Evolutionary conservation across 2,888 invertebrate species (phyloP), one percentile per base, ranked within the genome.

Genomic region (Phengaris alcon): DNA sequence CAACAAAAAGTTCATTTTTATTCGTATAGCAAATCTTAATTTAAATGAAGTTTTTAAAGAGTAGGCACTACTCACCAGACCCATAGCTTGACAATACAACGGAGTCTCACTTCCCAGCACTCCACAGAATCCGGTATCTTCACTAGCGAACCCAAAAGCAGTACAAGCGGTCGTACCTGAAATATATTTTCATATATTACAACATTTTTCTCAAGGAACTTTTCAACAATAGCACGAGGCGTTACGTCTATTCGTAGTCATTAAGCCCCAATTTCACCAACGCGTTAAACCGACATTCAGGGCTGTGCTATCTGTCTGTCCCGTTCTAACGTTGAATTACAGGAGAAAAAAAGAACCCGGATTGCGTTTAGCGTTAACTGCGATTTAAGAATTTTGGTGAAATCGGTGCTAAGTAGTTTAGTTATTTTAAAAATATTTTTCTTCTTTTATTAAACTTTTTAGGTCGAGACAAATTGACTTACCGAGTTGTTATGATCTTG

Each of bases 101-200:
- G 95, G 0, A 99, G 92, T 83, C 99, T 96, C 78, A 97, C 96
- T 86, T 99, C 99, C 99, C 99, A 99, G 85, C 98, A 98, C 5
- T 97, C 96, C 0, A 93, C 89, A 0, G 91, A 93, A 87, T 99
- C 99, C 84, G 98, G 97, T 80, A 98, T 97, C 82, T 98, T 97
- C 2, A 99, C 96, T 70, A 98, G 94, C 0, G 97, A 96, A 0
- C 98, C 97, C 48, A 99, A 90, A 13, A 99, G 90, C 9, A 97
- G 95, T 87, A 99, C 98, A 87, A 99, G 97, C 83, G 98, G 98
- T 5, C 98, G 95, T 0, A 98, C 97, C 94, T 94, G 75, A 51
- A 81, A 80, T 68, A 64, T 64, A 35, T 35, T 35, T 64, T 57
- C 22, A 35, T 6, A 44, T 1, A 64, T 64, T 13, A 13, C 22